phyloP scores from a whole-genome alignment of 2,113 vertebrate genomes.

The Conger conger region DNA sequence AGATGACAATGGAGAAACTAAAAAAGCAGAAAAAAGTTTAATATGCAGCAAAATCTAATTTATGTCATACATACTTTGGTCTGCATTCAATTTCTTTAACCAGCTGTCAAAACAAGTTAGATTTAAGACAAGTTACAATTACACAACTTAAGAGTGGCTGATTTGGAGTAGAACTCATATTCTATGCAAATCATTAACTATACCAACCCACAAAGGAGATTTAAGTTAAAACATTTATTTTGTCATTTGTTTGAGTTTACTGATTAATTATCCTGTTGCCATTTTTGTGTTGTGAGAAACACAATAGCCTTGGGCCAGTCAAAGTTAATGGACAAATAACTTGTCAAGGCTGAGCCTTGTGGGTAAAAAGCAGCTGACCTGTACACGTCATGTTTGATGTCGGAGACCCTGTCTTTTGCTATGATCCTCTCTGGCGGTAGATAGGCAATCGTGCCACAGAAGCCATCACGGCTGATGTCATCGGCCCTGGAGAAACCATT shows the following conservation, averaged over 20 bases:
- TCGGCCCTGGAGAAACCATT: constrained; percentile 87
- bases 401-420: constrained; percentile 88
- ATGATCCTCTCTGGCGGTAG: constrained; percentile 94
- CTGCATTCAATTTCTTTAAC: too few relatives aligned
- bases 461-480: constrained; percentile 92
- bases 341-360: background rate
- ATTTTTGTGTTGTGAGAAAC: background rate
- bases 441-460: constrained; percentile 95
- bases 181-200: background rate
- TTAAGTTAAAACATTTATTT: background rate
- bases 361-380: constrained; percentile 69
- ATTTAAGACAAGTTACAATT: background rate
- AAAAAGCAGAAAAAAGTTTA: constrained; percentile 34
- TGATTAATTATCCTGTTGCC: background rate
- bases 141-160: background rate
- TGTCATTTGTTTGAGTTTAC: background rate
- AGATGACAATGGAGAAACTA: constrained; percentile 93
- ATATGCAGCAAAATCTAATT: constrained; percentile 1
- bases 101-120: background rate
- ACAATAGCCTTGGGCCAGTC: too few relatives aligned
- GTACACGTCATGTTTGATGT: constrained; percentile 96
- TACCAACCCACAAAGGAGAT: background rate
- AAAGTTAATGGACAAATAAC: background rate
- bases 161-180: background rate
- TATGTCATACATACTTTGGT: too few relatives aligned